phyloP scores from a whole-genome alignment of 2,113 vertebrate genomes.

The Myiozetetes cayanensis region DNA sequence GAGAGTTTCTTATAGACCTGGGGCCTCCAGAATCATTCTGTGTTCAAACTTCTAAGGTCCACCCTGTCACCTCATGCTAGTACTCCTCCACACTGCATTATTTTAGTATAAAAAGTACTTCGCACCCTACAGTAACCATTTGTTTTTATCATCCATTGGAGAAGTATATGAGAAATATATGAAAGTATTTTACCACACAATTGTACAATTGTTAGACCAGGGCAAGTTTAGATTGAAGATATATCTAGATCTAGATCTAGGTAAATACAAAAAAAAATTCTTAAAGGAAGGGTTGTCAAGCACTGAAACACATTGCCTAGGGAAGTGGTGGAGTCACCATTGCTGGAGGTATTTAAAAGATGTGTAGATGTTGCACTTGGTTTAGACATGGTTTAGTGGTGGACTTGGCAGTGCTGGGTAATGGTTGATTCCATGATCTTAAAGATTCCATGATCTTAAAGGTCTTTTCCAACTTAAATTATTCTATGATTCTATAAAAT shows the following conservation, averaged over 20 bases:
- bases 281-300: not conserved
- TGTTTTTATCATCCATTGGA: not conserved
- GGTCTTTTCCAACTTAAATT: not conserved
- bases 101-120: not conserved
- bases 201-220: not conserved
- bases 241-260: not conserved
- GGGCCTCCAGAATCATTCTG: not conserved
- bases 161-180: not conserved
- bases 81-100: not conserved
- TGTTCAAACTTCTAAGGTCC: not conserved
- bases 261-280: not conserved
- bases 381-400: not conserved
- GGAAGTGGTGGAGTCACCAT: not conserved
- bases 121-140: not conserved
- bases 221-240: not conserved
- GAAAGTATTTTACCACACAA: not conserved
- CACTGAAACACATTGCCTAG: not conserved
- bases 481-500: not conserved
- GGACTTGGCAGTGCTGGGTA: not conserved
- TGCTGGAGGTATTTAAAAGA: not conserved
- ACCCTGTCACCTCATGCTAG: not conserved
- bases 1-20: not conserved
- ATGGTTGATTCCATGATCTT: not conserved
- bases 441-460: not conserved
- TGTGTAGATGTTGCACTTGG: not conserved